phyloP scores from a whole-genome alignment of 2,113 vertebrate genomes.

The Syngnathoides biaculeatus region DNA sequence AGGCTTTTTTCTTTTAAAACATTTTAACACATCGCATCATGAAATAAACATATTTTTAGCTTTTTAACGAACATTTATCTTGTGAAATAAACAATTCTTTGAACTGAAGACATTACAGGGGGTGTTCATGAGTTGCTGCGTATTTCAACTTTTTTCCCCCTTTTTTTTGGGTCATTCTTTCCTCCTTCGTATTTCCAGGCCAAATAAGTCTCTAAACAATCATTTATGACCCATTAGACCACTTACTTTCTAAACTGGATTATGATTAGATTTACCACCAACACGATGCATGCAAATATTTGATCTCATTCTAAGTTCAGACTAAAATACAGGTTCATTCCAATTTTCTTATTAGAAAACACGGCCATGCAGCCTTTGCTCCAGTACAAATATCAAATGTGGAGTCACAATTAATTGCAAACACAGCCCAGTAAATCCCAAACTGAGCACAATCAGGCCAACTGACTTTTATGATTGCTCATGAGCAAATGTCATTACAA shows the following conservation, averaged over 20 bases:
- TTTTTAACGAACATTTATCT: too few relatives aligned
- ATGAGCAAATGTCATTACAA: conserved; percentile 47
- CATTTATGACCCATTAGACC: conserved; percentile 20
- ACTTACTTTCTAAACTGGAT: conserved; percentile 32
- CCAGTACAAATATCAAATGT: conserved; percentile 42
- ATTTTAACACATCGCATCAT: too few relatives aligned
- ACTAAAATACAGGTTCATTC: conserved; percentile 31
- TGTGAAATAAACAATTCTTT: too few relatives aligned
- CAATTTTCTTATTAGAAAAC: conserved; percentile 38
- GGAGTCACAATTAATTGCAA: conserved; percentile 54
- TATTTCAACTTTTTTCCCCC: not conserved
- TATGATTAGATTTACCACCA: conserved; percentile 23
- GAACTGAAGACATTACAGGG: too few relatives aligned
- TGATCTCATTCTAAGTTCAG: conserved; percentile 23
- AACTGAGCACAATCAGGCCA: conserved; percentile 49
- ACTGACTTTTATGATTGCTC: conserved; percentile 33
- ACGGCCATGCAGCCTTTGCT: conserved; percentile 21
- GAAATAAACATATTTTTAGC: too few relatives aligned
- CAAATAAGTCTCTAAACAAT: conserved; percentile 15
- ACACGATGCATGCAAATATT: conserved; percentile 29
- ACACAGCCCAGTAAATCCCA: conserved; percentile 49
- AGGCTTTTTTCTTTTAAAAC: too few relatives aligned
- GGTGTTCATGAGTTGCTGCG: too few relatives aligned
- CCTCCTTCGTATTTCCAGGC: not conserved
- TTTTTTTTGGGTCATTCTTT: not conserved